A percentile compares a stretch with the other conserved stretches of the same genome.
phyloP scores from a whole-genome alignment of 2,888 invertebrate species.

The Acleris literana region DNA sequence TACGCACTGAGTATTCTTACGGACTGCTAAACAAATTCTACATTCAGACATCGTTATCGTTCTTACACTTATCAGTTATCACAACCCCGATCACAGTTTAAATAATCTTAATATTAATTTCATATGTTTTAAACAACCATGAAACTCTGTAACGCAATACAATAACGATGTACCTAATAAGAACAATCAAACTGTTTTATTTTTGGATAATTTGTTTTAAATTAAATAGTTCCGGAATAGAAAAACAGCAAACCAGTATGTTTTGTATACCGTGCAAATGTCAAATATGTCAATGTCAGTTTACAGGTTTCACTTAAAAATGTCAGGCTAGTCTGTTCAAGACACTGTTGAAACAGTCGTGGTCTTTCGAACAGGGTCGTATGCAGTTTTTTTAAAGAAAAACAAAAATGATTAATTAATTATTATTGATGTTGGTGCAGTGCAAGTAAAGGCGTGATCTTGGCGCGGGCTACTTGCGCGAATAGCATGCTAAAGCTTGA shows the following conservation, averaged over 20 bases:
- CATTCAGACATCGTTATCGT: constrained; percentile 53
- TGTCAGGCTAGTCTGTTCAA: neutral
- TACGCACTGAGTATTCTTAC: constrained; percentile 51
- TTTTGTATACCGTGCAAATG: constrained; percentile 19
- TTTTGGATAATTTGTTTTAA: no score
- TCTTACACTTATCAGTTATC: neutral
- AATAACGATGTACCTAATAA: neutral
- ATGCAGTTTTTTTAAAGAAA: no score
- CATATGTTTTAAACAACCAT: neutral
- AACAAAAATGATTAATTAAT: no score
- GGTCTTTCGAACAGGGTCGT: no score
- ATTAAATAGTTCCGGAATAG: neutral
- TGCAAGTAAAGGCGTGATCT: no score
- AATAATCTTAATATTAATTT: neutral
- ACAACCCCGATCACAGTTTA: no score
- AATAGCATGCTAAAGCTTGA: no score
- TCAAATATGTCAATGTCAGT: constrained; percentile 9
- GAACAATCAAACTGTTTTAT: no score
- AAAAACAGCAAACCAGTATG: neutral
- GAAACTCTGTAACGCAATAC: neutral
- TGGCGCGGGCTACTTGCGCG: no score
- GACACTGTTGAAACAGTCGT: neutral
- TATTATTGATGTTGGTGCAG: no score
- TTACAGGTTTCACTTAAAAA: neutral
- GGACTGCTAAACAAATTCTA: constrained; percentile 56